Conservation (phyloP, 1,140 invertebrate genomes). For the Cydia fagiglandana region DNA sequence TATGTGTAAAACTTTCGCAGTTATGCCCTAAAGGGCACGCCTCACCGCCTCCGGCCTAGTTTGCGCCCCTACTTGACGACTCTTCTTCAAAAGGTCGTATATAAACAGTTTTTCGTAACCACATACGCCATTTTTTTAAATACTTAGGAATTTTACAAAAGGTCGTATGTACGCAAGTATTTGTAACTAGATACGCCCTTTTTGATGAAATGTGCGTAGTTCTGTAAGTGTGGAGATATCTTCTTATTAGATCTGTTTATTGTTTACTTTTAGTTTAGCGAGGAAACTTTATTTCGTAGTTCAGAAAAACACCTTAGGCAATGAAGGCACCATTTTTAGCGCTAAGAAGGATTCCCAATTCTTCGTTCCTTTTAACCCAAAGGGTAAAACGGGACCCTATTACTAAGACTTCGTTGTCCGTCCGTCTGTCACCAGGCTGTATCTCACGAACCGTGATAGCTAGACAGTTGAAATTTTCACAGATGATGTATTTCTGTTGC, state of each 20-base stretch:
- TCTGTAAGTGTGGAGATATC: slow-evolving; percentile 12
- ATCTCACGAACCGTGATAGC: no score
- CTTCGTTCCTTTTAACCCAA: no score
- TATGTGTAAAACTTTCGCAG: slow-evolving; percentile 29
- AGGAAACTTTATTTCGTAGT: not conserved
- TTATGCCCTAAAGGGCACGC: slow-evolving; percentile 27
- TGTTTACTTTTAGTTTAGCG: slow-evolving; percentile 20
- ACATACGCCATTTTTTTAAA: not conserved
- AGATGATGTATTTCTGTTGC: no score
- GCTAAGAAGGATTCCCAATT: not conserved
- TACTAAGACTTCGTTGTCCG: no score
- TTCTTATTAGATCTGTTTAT: slow-evolving; percentile 21
- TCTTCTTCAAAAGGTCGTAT: not conserved
- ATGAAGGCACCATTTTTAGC: not conserved
- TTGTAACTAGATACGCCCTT: not conserved
- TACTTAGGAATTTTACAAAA: not conserved
- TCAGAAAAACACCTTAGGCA: not conserved
- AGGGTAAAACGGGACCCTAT: no score
- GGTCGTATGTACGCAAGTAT: not conserved
- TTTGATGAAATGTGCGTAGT: not conserved
- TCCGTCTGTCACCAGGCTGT: no score
- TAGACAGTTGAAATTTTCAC: no score
- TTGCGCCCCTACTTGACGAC: slow-evolving; percentile 1
- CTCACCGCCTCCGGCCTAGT: slow-evolving; percentile 8
- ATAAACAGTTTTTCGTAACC: not conserved